A percentile compares a stretch with the other conserved stretches of the same genome.
Conservation (phyloP, 2,888 invertebrate genomes). For the Agrotis puta region DNA sequence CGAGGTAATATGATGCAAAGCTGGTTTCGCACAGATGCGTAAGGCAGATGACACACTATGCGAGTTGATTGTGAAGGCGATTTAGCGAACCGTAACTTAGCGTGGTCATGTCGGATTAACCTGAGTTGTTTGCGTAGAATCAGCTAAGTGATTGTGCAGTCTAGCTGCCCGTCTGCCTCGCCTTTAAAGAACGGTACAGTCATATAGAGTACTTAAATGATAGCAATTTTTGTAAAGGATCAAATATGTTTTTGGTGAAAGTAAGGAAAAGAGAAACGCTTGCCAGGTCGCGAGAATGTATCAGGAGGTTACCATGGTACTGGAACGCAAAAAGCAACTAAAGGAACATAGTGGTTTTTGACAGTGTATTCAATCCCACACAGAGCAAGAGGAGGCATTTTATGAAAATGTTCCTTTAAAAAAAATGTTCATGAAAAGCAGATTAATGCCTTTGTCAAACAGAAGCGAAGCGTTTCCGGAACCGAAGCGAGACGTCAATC, state of each 20-base stretch:
- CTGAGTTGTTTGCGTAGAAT: constrained; percentile 42
- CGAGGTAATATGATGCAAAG: constrained; percentile 24
- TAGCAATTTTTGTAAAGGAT: background rate
- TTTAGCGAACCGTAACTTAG: constrained; percentile 31
- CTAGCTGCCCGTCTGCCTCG: constrained; percentile 3
- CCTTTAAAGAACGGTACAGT: constrained; percentile 7
- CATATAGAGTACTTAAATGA: background rate
- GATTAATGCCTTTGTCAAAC: no score
- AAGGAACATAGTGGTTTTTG: no score
- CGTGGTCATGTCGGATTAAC: constrained; percentile 45
- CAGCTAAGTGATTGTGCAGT: constrained; percentile 23
- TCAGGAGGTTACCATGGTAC: no score
- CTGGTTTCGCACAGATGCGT: constrained; percentile 19
- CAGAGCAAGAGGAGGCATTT: no score
- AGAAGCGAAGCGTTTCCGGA: no score
- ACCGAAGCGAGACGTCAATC: no score
- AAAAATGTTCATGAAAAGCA: background rate
- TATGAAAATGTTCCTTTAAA: no score
- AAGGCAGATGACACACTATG: constrained; percentile 47
- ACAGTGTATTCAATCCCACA: no score
- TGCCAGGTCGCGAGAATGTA: no score
- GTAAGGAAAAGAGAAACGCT: no score
- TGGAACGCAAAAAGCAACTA: no score
- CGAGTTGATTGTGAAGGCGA: constrained; percentile 39
- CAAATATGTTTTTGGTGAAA: no score